phyloP scores from a whole-genome alignment of 2,113 vertebrate species.

The Istiophorus platypterus region DNA sequence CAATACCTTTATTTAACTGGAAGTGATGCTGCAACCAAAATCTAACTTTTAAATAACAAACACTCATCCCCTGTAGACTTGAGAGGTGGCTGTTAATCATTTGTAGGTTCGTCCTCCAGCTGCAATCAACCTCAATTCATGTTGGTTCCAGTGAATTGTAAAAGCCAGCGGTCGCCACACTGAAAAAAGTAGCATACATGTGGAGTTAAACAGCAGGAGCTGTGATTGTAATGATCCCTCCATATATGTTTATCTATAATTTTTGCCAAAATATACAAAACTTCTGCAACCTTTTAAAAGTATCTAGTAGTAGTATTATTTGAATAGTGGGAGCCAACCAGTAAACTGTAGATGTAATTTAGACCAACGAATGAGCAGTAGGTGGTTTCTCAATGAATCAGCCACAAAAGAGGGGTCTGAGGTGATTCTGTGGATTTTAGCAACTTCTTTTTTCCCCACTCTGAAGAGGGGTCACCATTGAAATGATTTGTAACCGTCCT shows the following conservation, averaged over 20 bases:
- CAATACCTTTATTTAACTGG: constrained; percentile 30
- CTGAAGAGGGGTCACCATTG: background rate
- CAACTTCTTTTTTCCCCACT: too few relatives aligned
- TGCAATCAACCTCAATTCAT: background rate
- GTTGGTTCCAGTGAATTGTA: background rate
- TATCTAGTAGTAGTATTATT: too few relatives aligned
- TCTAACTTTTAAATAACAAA: constrained; percentile 32
- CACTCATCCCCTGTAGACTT: constrained; percentile 1
- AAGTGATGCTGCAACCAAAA: constrained; percentile 9
- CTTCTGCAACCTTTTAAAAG: too few relatives aligned
- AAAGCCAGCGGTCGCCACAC: background rate
- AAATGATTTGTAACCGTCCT: background rate
- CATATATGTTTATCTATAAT: too few relatives aligned
- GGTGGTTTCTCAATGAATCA: too few relatives aligned
- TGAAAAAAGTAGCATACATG: background rate
- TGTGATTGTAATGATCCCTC: background rate
- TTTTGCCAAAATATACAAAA: too few relatives aligned
- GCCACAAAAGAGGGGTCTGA: too few relatives aligned
- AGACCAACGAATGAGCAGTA: too few relatives aligned
- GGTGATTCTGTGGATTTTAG: too few relatives aligned
- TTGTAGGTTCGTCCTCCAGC: background rate
- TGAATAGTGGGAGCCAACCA: too few relatives aligned
- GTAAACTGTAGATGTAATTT: too few relatives aligned
- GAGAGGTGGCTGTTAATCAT: background rate
- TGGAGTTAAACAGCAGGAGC: background rate